Conservation (phyloP, 2,797 vertebrate species). For the Arremon brunneinucha region DNA sequence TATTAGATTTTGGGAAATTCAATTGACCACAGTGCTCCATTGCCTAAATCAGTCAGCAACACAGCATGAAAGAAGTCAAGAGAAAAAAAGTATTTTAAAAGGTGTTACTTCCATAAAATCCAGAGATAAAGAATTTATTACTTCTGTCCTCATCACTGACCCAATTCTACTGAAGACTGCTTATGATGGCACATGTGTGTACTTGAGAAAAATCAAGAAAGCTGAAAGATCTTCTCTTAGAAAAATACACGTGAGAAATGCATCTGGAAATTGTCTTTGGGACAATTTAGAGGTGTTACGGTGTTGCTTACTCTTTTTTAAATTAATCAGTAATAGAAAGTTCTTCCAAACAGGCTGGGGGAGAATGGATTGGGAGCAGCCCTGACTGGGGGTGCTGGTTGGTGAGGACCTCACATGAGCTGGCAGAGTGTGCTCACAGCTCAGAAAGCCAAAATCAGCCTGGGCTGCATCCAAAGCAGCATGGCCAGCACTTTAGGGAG, state of each 20-base stretch:
- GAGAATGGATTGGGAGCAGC: neutral
- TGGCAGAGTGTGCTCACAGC: neutral
- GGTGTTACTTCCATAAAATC: conserved; percentile 61
- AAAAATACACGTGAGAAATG: neutral
- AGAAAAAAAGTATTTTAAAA: conserved; percentile 61
- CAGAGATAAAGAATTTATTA: conserved; percentile 68
- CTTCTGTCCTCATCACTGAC: conserved; percentile 57
- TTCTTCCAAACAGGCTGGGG: neutral
- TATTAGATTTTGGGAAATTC: conserved; percentile 65
- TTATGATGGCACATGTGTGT: neutral
- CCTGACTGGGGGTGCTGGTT: neutral
- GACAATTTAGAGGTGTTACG: neutral
- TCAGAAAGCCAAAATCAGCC: neutral
- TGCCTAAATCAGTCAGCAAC: conserved; percentile 61
- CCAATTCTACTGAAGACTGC: neutral
- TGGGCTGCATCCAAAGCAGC: neutral
- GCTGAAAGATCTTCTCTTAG: neutral
- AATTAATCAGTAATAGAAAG: neutral
- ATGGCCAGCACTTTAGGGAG: neutral
- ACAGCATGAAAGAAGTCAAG: conserved; percentile 55
- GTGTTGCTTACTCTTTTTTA: neutral
- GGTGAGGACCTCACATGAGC: neutral
- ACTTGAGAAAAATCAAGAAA: conserved; percentile 19
- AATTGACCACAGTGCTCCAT: conserved; percentile 52
- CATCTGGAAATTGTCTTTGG: conserved; percentile 24